Evolutionary conservation across 2,113 vertebrate genomes (phyloP).

Genomic region (Brachyistius frenatus): DNA sequence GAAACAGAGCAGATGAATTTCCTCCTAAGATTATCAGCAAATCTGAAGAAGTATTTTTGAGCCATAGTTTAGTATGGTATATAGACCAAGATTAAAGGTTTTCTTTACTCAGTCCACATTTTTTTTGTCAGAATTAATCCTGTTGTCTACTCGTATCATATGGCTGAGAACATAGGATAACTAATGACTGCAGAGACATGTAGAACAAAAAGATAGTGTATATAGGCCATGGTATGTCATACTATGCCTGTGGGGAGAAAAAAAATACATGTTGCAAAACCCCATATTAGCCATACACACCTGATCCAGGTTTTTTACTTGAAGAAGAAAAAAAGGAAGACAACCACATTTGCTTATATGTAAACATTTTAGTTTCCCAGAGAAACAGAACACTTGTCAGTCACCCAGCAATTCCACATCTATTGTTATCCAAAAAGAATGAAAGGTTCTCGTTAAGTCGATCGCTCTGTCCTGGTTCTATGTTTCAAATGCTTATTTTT

Average conservation of each 20-base stretch:
- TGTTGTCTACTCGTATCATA: constrained; percentile 38
- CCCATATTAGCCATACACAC: background rate
- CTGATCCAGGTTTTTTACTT: constrained; percentile 8
- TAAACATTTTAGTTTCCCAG: constrained; percentile 1
- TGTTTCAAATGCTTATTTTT: constrained; percentile 53
- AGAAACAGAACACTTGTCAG: constrained; percentile 21
- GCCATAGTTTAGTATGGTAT: background rate
- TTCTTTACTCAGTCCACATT: background rate
- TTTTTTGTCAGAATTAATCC: constrained; percentile 29
- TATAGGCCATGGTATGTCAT: constrained; percentile 18
- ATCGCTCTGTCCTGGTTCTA: constrained; percentile 32
- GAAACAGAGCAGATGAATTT: constrained; percentile 28
- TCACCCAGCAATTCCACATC: constrained; percentile 15
- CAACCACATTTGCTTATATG: constrained; percentile 37
- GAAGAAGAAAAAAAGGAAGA: background rate
- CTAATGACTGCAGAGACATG: constrained; percentile 24
- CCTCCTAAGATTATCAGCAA: constrained; percentile 12
- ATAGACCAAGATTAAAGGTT: background rate
- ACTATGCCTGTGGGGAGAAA: background rate
- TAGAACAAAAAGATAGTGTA: constrained; percentile 10
- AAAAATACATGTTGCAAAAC: background rate
- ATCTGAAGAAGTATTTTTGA: background rate
- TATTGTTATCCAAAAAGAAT: constrained; percentile 40
- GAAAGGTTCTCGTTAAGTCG: constrained; percentile 51
- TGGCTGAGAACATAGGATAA: constrained; percentile 35